A percentile compares a stretch with the other conserved stretches of the same genome.
Conservation (phyloP, 2,888 invertebrate species). For the Cheilosia impressa region DNA sequence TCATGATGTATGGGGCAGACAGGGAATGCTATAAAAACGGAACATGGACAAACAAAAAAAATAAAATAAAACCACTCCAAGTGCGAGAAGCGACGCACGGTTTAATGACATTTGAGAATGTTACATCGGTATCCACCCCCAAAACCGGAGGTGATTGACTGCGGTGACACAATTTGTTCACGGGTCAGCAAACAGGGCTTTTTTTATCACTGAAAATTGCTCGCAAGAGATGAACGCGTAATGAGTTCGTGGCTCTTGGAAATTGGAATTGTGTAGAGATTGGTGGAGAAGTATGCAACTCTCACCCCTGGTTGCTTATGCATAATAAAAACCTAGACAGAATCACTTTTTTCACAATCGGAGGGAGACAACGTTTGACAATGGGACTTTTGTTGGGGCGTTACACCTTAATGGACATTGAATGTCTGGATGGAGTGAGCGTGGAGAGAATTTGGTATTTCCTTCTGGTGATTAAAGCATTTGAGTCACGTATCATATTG, state of each 20-base stretch:
- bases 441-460: slow-evolving; percentile 2
- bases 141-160: slow-evolving; percentile 30
- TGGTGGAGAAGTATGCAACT: background rate
- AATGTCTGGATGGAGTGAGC: slow-evolving; percentile 19
- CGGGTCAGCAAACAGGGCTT: slow-evolving; percentile 47
- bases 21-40: background rate
- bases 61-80: background rate
- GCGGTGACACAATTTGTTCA: slow-evolving; percentile 42
- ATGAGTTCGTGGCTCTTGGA: slow-evolving; percentile 16
- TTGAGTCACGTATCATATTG: background rate
- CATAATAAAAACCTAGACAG: slow-evolving; percentile 16
- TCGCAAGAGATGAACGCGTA: background rate
- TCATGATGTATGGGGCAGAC: slow-evolving; percentile 16
- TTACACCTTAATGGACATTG: slow-evolving; percentile 19
- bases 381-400: slow-evolving; percentile 19
- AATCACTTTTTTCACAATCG: background rate
- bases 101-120: slow-evolving; percentile 31
- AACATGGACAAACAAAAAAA: background rate
- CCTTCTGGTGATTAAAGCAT: background rate
- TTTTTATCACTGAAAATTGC: slow-evolving; percentile 4
- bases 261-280: background rate
- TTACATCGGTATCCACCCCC: slow-evolving; percentile 9
- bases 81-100: slow-evolving; percentile 5
- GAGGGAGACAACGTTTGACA: slow-evolving; percentile 13
- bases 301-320: background rate